phyloP scores from a whole-genome alignment of 2,888 invertebrate genomes.

The Cheilosia pagana region DNA sequence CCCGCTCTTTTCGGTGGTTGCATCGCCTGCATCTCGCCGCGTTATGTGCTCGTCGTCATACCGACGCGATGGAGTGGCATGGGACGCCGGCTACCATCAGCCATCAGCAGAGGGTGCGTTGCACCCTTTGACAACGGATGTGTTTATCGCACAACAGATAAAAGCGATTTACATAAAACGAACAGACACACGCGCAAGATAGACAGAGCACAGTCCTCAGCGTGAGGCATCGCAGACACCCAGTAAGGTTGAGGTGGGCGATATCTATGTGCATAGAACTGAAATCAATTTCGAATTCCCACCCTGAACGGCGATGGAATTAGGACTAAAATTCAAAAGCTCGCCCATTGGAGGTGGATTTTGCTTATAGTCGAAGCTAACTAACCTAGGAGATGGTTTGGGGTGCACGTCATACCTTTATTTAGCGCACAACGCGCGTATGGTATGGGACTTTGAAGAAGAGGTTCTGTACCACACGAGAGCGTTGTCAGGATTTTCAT shows the following conservation, averaged over 20 bases:
- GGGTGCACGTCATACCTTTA: slow-evolving; percentile 11
- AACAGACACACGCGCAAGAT: slow-evolving; percentile 23
- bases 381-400: slow-evolving; percentile 34
- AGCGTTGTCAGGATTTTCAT: slow-evolving; percentile 63
- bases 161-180: slow-evolving; percentile 69
- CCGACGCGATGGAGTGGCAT: neutral
- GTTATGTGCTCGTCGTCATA: neutral
- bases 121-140: slow-evolving; percentile 49
- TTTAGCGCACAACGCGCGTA: slow-evolving; percentile 34
- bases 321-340: slow-evolving; percentile 33
- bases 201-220: slow-evolving; percentile 2
- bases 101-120: slow-evolving; percentile 27
- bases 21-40: slow-evolving; percentile 15
- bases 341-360: slow-evolving; percentile 5
- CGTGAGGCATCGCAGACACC: slow-evolving; percentile 18
- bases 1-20: slow-evolving; percentile 29
- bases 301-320: slow-evolving; percentile 43
- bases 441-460: slow-evolving; percentile 50
- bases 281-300: slow-evolving; percentile 67
- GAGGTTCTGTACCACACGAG: slow-evolving; percentile 33
- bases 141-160: slow-evolving; percentile 65
- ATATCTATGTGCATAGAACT: slow-evolving; percentile 9
- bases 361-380: slow-evolving; percentile 30
- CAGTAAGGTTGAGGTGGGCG: neutral
- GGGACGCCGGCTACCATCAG: neutral